These are phyloP conservation scores for Apis laboriosa DNA, from an alignment of 1,140 invertebrate genomes.

Conservation along the genomic window DNA sequence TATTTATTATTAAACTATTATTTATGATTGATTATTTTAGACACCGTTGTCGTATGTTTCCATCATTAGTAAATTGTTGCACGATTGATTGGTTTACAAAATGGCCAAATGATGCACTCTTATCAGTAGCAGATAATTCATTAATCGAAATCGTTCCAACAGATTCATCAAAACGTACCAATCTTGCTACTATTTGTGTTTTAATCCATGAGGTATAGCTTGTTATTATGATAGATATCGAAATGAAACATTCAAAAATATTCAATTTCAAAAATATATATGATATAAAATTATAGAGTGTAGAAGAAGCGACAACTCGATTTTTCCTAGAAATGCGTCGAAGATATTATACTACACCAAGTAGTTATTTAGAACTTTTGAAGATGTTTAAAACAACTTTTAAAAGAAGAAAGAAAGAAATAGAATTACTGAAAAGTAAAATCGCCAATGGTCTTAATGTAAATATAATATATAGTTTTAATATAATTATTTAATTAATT, in stretches of 20 bases:
- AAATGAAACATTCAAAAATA: too few relatives aligned
- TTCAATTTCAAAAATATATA: conserved; percentile 4
- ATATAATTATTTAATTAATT: neutral
- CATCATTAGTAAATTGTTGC: conserved; percentile 95
- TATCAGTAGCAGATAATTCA: conserved; percentile 87
- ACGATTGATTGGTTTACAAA: conserved; percentile 96
- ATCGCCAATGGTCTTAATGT: conserved; percentile 89
- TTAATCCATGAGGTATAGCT: conserved; percentile 85
- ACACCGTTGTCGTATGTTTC: conserved; percentile 91
- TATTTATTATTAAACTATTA: neutral
- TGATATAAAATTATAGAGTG: conserved; percentile 81
- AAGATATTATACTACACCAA: conserved; percentile 94
- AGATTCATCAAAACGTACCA: conserved; percentile 77
- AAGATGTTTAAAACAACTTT: conserved; percentile 88
- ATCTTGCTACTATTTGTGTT: conserved; percentile 87
- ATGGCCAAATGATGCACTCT: conserved; percentile 93
- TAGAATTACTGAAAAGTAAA: conserved; percentile 85
- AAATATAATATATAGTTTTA: conserved; percentile 22
- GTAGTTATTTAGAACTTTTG: conserved; percentile 93
- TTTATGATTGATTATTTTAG: conserved; percentile 70
- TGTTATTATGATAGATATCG: neutral
- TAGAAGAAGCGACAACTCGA: conserved; percentile 87
- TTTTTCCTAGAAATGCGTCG: conserved; percentile 92
- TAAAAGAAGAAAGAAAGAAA: conserved; percentile 85
- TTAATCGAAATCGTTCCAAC: conserved; percentile 80